phyloP scores from a whole-genome alignment of 64 coral and sea anemone species.

The Stichodactyla mertensii region DNA sequence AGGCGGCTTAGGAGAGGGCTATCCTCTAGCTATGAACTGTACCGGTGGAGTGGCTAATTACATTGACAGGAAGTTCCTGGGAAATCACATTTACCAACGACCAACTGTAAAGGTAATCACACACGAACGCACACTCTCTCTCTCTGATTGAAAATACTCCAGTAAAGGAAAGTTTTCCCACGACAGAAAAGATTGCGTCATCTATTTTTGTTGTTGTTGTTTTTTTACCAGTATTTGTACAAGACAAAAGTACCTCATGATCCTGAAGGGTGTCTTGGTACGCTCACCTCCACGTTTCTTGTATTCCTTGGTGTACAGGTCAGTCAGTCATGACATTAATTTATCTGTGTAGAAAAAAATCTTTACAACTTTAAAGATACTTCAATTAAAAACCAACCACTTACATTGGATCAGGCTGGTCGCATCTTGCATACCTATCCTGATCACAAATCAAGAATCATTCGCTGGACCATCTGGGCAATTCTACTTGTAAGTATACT shows the following conservation, averaged over 20 bases:
- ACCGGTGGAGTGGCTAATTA: conserved; percentile 87
- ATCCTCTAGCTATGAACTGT: conserved; percentile 60
- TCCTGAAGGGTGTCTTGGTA: conserved; percentile 75
- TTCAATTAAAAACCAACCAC: neutral
- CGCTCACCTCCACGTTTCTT: conserved; percentile 66
- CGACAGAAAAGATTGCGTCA: neutral
- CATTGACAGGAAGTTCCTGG: conserved; percentile 75
- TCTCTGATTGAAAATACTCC: too few species aligned
- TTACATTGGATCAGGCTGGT: conserved; percentile 44
- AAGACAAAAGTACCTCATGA: conserved; percentile 61
- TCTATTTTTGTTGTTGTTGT: neutral
- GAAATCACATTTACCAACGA: conserved; percentile 65
- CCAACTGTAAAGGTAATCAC: conserved; percentile 62
- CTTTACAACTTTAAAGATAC: neutral
- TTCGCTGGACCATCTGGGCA: conserved; percentile 77
- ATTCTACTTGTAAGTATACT: conserved; percentile 52
- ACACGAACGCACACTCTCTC: too few species aligned
- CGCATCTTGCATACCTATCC: conserved; percentile 64
- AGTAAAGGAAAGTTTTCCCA: too few species aligned
- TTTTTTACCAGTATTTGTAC: conserved; percentile 46
- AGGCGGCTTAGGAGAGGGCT: conserved; percentile 52
- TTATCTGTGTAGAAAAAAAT: too few species aligned
- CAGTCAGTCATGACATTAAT: neutral
- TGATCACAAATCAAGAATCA: conserved; percentile 58
- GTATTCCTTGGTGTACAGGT: conserved; percentile 91